Percentiles rank a stretch among this genome's conserved stretches.
phyloP scores from a whole-genome alignment of 2,113 vertebrate genomes.

The Peromyscus leucopus region DNA sequence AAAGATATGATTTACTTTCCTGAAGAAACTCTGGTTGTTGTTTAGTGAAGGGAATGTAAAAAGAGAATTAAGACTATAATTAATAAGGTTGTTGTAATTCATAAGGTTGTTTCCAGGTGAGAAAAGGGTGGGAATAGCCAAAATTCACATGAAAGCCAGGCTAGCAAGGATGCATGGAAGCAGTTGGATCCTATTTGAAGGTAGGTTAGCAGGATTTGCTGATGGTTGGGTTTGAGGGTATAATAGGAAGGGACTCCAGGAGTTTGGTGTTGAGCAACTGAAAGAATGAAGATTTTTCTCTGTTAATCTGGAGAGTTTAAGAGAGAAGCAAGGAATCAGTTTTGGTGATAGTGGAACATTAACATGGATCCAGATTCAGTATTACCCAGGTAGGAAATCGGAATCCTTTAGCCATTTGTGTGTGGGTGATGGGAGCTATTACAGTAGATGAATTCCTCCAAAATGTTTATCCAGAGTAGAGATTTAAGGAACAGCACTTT shows the following conservation, averaged over 20 bases:
- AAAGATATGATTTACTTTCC: not conserved
- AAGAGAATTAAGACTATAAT: not conserved
- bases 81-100: not conserved
- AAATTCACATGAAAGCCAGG: not conserved
- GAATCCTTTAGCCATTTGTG: not conserved
- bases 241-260: not conserved
- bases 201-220: not conserved
- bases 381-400: not conserved
- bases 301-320: not conserved
- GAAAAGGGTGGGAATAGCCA: not conserved
- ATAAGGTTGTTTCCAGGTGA: not conserved
- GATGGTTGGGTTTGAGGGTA: not conserved
- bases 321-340: constrained; percentile 1
- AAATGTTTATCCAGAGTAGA: not conserved
- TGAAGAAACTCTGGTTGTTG: not conserved
- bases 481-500: not conserved
- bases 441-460: not conserved
- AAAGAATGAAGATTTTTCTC: constrained; percentile 21
- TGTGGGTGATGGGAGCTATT: not conserved
- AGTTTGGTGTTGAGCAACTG: not conserved
- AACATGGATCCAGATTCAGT: not conserved
- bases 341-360: not conserved
- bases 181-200: not conserved
- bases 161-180: not conserved
- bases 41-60: not conserved